These are phyloP conservation scores for Epiblema foenella DNA, from an alignment of 2,888 invertebrate species.

Conservation along the genomic window DNA sequence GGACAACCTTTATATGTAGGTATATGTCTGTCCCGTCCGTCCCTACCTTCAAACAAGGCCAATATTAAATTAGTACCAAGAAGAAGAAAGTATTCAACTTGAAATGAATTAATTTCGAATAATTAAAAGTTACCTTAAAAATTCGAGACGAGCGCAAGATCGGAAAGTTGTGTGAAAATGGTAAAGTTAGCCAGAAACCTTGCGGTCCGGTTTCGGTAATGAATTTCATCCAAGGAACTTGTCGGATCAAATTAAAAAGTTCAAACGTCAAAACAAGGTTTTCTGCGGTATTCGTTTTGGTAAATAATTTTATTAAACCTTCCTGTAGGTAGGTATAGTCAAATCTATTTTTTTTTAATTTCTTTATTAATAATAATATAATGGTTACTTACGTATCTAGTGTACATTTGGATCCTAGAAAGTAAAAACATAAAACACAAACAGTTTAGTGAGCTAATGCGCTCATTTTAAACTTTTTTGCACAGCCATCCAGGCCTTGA, in stretches of 20 bases:
- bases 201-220: conserved; percentile 21
- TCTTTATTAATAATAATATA: no score
- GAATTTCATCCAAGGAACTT: conserved; percentile 24
- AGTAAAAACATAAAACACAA: no score
- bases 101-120: conserved; percentile 19
- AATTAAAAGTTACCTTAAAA: conserved; percentile 18
- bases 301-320: background rate
- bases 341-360: no score
- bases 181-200: conserved; percentile 10
- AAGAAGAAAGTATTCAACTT: background rate
- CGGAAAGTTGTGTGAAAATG: conserved; percentile 9
- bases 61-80: conserved; percentile 14
- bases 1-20: no score
- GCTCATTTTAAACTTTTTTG: no score
- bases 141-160: conserved; percentile 5
- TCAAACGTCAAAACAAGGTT: conserved; percentile 12
- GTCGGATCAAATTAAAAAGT: conserved; percentile 36
- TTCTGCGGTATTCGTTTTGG: conserved; percentile 3
- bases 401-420: no score
- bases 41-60: background rate
- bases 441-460: no score
- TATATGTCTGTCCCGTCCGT: background rate
- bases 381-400: no score
- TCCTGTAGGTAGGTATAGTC: no score
- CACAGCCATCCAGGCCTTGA: no score